phyloP scores from a whole-genome alignment of 2,113 vertebrate species.

The Hippocampus abdominalis region DNA sequence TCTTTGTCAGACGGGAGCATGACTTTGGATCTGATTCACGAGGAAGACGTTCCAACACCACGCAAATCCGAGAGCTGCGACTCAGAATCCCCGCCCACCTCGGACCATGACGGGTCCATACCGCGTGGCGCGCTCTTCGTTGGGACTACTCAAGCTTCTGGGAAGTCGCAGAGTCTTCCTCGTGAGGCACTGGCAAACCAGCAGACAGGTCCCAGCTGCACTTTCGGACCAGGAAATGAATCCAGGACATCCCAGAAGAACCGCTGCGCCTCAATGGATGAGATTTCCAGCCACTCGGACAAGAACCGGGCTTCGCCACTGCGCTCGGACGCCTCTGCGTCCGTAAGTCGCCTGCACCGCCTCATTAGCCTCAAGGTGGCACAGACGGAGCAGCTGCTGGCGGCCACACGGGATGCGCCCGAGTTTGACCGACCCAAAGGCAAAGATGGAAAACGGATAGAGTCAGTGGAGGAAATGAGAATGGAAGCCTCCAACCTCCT shows the following conservation, averaged over 20 bases:
- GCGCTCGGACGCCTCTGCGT: not conserved
- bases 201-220: conserved; percentile 61
- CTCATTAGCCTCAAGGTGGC: conserved; percentile 87
- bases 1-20: conserved; percentile 90
- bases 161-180: conserved; percentile 70
- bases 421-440: not conserved
- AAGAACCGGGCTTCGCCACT: conserved; percentile 29
- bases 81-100: conserved; percentile 61
- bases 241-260: conserved; percentile 71
- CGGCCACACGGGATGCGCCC: conserved; percentile 61
- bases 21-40: conserved; percentile 93
- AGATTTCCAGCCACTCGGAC: conserved; percentile 80
- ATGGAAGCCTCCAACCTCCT: conserved; percentile 82
- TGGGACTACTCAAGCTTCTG: conserved; percentile 20
- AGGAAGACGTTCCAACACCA: conserved; percentile 74
- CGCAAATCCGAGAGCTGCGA: conserved; percentile 48
- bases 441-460: conserved; percentile 63
- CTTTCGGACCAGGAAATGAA: conserved; percentile 74
- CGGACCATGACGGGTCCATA: conserved; percentile 65
- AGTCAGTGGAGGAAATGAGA: conserved; percentile 61
- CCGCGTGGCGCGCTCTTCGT: conserved; percentile 53
- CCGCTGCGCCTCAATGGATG: conserved; percentile 87
- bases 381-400: conserved; percentile 86
- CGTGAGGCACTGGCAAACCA: conserved; percentile 55
- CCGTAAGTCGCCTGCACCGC: conserved; percentile 79